Evolutionary conservation across 2,113 vertebrate species (phyloP), one percentile per base, ranked within the genome.

Genomic region (Spizaetus ornatus): DNA sequence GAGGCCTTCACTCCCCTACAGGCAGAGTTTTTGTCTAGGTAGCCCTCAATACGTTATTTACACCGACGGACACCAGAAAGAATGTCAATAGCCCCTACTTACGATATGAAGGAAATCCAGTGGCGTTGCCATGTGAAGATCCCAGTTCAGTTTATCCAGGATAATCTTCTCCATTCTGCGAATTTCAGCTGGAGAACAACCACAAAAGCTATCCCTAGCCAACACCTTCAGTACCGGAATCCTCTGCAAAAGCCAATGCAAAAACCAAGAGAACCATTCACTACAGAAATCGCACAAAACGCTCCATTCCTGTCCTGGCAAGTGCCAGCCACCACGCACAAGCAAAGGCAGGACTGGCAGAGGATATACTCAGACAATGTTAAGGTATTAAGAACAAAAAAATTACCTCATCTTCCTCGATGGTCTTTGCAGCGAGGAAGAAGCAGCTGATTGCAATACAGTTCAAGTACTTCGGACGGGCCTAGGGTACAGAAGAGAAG

Each of bases 51-150:
- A 10, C 3, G 1, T 32, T 13, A 17, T 22, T 40, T 72, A 32
- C 32, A 31, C 73, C 3, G 21, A 80, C 36, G 12, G 82, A 32
- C 10, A 79, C 17, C 17, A 53, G 43, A 16, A n/a, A 36, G 43
- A 56, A 66, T 4, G 42, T 21, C 48, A 86, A 3, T 14, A 82
- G 69, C 52, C 84, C 89, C 69, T 56, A 98, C 97, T 97, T 98
- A 99, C 99, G 95, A 99, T 99, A 91, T 99, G 99, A 97, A 99
- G 99, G 98, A 99, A 99, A 98, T 99, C 99, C 98, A 99, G 97
- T 26, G 99, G 98, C 2, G 99, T 99, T 84, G 99, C 98, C 34
- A 98, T 98, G 97, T 99, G 99, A 97, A 99, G 99, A 97, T 99
- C 99, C 99, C 99, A 99, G 97, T 98, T 98, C 95, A 99, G 98